These are phyloP conservation scores for Carollia perspicillata DNA, from an alignment of 2,113 vertebrate genomes.

Conservation along the genomic window DNA sequence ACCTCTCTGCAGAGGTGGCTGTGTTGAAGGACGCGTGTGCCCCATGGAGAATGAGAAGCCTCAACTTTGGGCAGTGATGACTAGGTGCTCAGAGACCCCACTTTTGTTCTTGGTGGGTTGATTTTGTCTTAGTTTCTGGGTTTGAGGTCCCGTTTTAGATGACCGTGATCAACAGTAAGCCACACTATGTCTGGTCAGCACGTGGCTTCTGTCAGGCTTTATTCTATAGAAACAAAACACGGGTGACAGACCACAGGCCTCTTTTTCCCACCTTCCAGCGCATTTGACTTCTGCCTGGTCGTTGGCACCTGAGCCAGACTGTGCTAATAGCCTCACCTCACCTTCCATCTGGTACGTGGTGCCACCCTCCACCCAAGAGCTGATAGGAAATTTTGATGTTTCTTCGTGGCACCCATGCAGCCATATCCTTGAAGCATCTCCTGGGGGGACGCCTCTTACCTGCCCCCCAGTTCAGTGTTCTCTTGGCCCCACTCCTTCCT, in stretches of 20 bases:
- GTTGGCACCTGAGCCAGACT: neutral
- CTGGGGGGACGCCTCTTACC: neutral
- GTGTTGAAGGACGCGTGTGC: rapidly evolving
- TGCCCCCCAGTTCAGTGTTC: neutral
- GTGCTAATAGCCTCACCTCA: neutral
- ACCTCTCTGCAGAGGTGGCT: too few species aligned
- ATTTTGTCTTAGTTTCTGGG: neutral
- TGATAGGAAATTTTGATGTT: rapidly evolving
- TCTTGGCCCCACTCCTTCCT: too few species aligned
- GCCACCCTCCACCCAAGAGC: neutral
- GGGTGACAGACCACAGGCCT: neutral
- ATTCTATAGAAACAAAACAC: neutral
- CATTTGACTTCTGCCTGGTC: neutral
- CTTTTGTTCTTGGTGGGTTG: neutral
- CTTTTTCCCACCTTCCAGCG: neutral
- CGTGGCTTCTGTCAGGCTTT: neutral
- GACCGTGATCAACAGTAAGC: neutral
- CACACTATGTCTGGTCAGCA: too few species aligned
- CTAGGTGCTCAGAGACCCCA: neutral
- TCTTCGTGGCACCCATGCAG: neutral
- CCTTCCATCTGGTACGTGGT: too few species aligned
- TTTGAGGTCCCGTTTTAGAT: neutral
- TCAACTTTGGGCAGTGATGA: neutral
- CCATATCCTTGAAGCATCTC: neutral
- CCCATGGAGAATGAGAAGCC: rapidly evolving